These are phyloP conservation scores for Euproctis similis DNA, from an alignment of 2,888 invertebrate species.

Conservation along the genomic window DNA sequence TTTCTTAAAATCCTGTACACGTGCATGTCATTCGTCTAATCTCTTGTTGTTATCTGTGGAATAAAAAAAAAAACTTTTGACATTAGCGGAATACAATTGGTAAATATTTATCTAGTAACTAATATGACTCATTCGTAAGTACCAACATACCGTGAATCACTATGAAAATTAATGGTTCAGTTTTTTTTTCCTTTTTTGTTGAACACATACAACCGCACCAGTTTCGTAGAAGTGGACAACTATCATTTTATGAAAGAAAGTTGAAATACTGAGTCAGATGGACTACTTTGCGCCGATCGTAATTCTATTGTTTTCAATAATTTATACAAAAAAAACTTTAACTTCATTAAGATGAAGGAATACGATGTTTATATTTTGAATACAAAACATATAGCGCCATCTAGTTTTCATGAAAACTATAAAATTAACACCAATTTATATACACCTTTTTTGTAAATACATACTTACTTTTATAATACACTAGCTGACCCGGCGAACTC, in stretches of 20 bases:
- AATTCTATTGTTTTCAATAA: conserved; percentile 38
- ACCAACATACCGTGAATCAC: conserved; percentile 45
- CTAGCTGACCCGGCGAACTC: too few species aligned
- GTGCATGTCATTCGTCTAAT: conserved; percentile 25
- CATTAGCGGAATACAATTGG: conserved; percentile 3
- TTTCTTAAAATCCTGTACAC: conserved; percentile 26
- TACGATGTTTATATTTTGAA: too few species aligned
- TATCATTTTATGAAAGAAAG: conserved; percentile 45
- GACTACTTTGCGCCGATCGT: conserved; percentile 27
- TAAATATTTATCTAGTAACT: background rate
- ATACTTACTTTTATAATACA: too few species aligned
- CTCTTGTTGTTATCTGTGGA: conserved; percentile 24
- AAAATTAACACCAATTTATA: too few species aligned
- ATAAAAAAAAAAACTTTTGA: conserved; percentile 9
- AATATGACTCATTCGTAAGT: conserved; percentile 6
- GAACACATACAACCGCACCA: conserved; percentile 24
- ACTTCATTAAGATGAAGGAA: too few species aligned
- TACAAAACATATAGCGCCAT: too few species aligned
- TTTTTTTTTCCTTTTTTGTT: too few species aligned
- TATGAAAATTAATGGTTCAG: conserved; percentile 22
- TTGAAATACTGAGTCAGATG: conserved; percentile 51
- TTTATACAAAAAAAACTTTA: conserved; percentile 14
- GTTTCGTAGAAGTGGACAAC: conserved; percentile 36
- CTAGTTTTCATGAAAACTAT: too few species aligned
- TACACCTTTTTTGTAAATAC: too few species aligned